Base-by-base conservation (phyloP, 2,797 vertebrate genomes). In the Sandelia bainsii region DNA sequence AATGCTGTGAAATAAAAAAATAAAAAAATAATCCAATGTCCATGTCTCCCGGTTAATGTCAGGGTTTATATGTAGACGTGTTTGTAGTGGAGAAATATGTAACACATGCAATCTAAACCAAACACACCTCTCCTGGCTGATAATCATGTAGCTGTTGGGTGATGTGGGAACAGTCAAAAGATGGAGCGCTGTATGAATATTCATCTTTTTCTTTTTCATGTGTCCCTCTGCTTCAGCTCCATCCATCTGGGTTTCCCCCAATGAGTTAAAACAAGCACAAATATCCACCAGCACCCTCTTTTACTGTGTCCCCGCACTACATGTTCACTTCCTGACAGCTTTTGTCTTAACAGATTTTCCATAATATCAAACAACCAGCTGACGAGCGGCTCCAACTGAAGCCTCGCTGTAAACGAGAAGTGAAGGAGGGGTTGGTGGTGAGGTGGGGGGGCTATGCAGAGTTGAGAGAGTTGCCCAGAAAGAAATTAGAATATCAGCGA, bases 401-500 rank as follows among this genome's bases (percentile, higher is more conserved):
- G 34, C 40, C 37, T 61, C 42, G 51, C 46, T 69, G 56, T 9
- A 56, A 82, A 72, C n/a, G 45, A 54, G 62, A 59, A 39, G 40
- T 11, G 40, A 73, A 62, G 52, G 54, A 71, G 27, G 27, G 27
- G 27, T 29, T 6, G 62, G 34, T 46, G 5, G 58, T 22, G 62
- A 4, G 25, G 25, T 25, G 25, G 25, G 27, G 27, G 27, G 27
- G 27, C 27, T 29, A 70, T 5, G 61, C 49, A 1, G 60, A 67
- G 76, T 88, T 92, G 87, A 89, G 68, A 83, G 79, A 65, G 64
- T 23, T 48, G 42, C 66, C 81, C 70, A 51, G 81, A 61, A 72
- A 79, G 73, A 77, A 67, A 92, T 93, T 90, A 90, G 62, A 92
- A 93, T 88, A 91, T 91, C 82, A 83, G 79, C 85, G 83, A 63